A percentile compares a stretch with the other conserved stretches of the same genome.
phyloP scores from a whole-genome alignment of 2,888 invertebrate genomes.

The Marasmarcha lunaedactyla region DNA sequence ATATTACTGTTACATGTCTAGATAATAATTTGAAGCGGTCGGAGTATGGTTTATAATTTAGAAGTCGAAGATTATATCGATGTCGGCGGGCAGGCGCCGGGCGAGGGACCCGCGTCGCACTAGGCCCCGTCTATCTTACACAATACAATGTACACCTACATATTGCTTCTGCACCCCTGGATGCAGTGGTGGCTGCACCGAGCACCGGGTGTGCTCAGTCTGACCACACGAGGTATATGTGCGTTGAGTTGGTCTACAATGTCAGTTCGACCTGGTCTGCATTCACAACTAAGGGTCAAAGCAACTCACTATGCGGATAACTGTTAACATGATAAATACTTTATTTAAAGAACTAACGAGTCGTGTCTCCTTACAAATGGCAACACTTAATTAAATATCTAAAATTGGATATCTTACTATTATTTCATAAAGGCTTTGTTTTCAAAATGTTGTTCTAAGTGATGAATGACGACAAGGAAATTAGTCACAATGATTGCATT shows the following conservation, averaged over 20 bases:
- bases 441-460: too few species aligned
- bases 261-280: neutral
- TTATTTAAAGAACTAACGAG: too few species aligned
- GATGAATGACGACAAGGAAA: too few species aligned
- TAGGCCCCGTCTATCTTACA: slow-evolving; percentile 7
- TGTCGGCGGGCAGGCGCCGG: slow-evolving; percentile 27
- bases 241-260: neutral
- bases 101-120: slow-evolving; percentile 13
- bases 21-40: slow-evolving; percentile 57
- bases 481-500: too few species aligned
- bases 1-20: slow-evolving; percentile 54
- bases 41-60: slow-evolving; percentile 45
- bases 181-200: neutral
- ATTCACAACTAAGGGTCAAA: neutral
- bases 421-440: too few species aligned
- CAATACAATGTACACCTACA: slow-evolving; percentile 30
- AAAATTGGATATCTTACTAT: too few species aligned
- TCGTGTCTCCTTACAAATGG: too few species aligned
- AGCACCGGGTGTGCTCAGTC: neutral
- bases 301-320: neutral
- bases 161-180: slow-evolving; percentile 24
- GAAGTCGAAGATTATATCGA: slow-evolving; percentile 44
- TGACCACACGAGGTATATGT: neutral
- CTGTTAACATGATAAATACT: neutral
- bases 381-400: too few species aligned